Evolutionary conservation across 2,888 invertebrate genomes (phyloP).

Genomic region (Zaprionus obscuricornis): DNA sequence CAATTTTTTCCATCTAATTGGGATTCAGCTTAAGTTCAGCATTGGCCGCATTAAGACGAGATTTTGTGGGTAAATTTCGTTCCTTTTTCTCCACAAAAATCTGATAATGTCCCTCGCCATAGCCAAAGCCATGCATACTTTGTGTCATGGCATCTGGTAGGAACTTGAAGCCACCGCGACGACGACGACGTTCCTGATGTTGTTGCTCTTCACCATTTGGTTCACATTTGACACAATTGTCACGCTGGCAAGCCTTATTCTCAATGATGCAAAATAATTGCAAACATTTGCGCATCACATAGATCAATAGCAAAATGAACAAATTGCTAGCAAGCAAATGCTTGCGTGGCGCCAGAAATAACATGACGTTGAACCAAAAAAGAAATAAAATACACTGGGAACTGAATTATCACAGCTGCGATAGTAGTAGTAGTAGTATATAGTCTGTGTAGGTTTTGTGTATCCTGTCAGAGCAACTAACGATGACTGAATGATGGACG

Average conservation of each 20-base stretch:
- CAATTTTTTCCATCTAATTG: slow-evolving; percentile 49
- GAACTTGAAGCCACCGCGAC: slow-evolving; percentile 58
- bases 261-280: slow-evolving; percentile 75
- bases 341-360: slow-evolving; percentile 71
- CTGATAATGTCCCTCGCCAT: slow-evolving; percentile 78
- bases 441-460: slow-evolving; percentile 9
- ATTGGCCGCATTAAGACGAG: slow-evolving; percentile 71
- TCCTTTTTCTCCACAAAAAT: slow-evolving; percentile 80
- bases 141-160: slow-evolving; percentile 69
- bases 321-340: slow-evolving; percentile 74
- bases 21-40: slow-evolving; percentile 79
- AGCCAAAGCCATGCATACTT: slow-evolving; percentile 73
- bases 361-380: too few relatives aligned
- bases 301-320: slow-evolving; percentile 69
- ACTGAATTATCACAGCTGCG: slow-evolving; percentile 51
- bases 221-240: slow-evolving; percentile 45
- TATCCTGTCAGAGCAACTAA: slow-evolving; percentile 31
- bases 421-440: too few relatives aligned
- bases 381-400: slow-evolving; percentile 42
- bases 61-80: slow-evolving; percentile 70
- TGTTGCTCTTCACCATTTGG: slow-evolving; percentile 10
- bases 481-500: slow-evolving; percentile 56
- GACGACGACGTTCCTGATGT: neutral
- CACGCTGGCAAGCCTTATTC: slow-evolving; percentile 52
- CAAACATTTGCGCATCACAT: slow-evolving; percentile 68